Base-by-base conservation (phyloP, 2,888 invertebrate genomes). In the Ischnus inquisitorius region DNA sequence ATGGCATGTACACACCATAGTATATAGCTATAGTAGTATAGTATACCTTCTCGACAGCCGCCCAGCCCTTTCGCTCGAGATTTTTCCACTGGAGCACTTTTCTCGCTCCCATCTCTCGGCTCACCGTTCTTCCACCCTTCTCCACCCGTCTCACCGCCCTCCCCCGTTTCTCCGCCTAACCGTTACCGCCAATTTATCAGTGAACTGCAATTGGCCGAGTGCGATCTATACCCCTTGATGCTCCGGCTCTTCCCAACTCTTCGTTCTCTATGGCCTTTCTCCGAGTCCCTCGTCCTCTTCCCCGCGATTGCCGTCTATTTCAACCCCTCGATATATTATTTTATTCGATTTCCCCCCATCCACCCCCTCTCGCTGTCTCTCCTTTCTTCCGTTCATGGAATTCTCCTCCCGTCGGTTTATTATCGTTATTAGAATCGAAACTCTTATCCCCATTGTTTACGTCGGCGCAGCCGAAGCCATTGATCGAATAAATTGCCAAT, bases 121-220 rank as follows among this genome's bases (percentile, higher is more conserved):
- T 28, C 43, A 60, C 57, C 54, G 67, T 64, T 43, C 48, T 64
- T n/a, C 51, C 34, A 54, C 3, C 16, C 60, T 48, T 28, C 39
- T n/a, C 34, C 3, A 19, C n/a, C 34, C 43, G 41, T 46, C 25
- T 64, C 8, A 5, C 46, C 19, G 41, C 43, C 19, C 8, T 8
- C 5, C 34, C 34, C 34, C 34, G 5, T 74, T 62, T 72, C 54
- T 68, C n/a, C n/a, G 46, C 64, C 48, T 68, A 74, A 68, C 28
- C 76, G 76, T 81, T 76, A 76, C 76, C 83, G 65, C 69, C 69
- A 79, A 79, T 83, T 76, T 76, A 83, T 79, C 71, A 79, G 83
- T 79, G 75, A 69, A 79, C 83, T 69, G 69, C 83, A 75, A 79
- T 75, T 83, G 79, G 79, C 69, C 57, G 75, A 79, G 65, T 79